phyloP scores from a whole-genome alignment of 2,888 invertebrate species.

The Punctoribates punctum region DNA sequence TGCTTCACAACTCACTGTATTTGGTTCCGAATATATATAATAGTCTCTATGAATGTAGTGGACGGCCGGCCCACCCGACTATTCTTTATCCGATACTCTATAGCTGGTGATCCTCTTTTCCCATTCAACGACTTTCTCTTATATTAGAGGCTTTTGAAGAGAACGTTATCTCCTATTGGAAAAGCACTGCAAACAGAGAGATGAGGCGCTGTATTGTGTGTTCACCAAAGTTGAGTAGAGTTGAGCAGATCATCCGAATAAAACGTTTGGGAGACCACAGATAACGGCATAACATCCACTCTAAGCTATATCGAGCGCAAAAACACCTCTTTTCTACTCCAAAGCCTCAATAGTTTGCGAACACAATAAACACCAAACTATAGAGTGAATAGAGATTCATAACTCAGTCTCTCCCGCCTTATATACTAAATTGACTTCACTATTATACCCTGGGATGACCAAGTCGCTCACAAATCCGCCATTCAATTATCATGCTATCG shows the following conservation, averaged over 20 bases:
- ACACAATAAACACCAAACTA: slow-evolving; percentile 17
- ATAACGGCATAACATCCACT: slow-evolving; percentile 34
- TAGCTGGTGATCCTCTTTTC: slow-evolving; percentile 32
- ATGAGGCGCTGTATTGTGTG: neutral
- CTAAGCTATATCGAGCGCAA: slow-evolving; percentile 25
- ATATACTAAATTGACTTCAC: slow-evolving; percentile 13
- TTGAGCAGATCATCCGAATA: slow-evolving; percentile 32
- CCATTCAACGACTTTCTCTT: slow-evolving; percentile 33
- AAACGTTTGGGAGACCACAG: slow-evolving; percentile 33
- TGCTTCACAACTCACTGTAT: slow-evolving; percentile 25
- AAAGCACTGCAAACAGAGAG: slow-evolving; percentile 20
- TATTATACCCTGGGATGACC: neutral
- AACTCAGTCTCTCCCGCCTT: slow-evolving; percentile 28
- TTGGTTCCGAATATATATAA: neutral
- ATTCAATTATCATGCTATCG: neutral
- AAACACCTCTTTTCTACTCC: slow-evolving; percentile 33
- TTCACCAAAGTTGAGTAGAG: slow-evolving; percentile 1
- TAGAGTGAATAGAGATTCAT: slow-evolving; percentile 27
- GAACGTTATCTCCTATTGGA: slow-evolving; percentile 27
- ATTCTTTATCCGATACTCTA: slow-evolving; percentile 6
- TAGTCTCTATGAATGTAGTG: slow-evolving; percentile 16
- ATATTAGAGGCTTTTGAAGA: neutral
- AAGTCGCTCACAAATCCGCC: neutral
- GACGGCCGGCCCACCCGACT: slow-evolving; percentile 9
- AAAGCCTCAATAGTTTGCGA: slow-evolving; percentile 10